Evolutionary conservation across 2,797 vertebrate species (phyloP).

Genomic region (Emydoidea blandingii): DNA sequence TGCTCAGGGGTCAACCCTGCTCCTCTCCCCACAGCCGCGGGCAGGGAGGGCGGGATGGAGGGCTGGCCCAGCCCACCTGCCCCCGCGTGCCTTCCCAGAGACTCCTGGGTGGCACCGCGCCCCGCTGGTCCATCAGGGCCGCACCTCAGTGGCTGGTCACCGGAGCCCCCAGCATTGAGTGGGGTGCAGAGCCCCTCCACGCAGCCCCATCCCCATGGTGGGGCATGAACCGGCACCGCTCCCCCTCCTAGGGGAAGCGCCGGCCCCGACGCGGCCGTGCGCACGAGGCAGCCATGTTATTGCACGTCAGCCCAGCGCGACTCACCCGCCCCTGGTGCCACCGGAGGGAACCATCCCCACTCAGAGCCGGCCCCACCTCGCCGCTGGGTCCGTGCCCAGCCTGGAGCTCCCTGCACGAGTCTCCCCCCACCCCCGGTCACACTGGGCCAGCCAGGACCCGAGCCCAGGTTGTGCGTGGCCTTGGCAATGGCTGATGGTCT

Average conservation of each 20-base stretch:
- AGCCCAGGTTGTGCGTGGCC: accelerated
- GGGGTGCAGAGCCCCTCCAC: not conserved
- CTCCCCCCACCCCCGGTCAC: too few species aligned
- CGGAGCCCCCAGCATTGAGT: not conserved
- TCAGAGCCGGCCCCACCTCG: not conserved
- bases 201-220: not conserved
- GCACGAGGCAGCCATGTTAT: slow-evolving; percentile 16
- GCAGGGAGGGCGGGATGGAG: not conserved
- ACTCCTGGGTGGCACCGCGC: not conserved
- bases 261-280: not conserved
- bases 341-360: not conserved
- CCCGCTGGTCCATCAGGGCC: too few species aligned
- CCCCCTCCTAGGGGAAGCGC: accelerated
- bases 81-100: not conserved
- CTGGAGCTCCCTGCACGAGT: not conserved
- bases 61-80: not conserved
- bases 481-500: too few species aligned
- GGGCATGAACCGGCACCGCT: not conserved
- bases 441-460: not conserved
- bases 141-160: not conserved
- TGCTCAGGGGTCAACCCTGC: not conserved
- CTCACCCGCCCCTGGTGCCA: not conserved
- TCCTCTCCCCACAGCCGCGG: not conserved
- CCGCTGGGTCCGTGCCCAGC: not conserved
- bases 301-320: slow-evolving; percentile 45